Base-by-base conservation (phyloP, 2,888 invertebrate genomes). In the Dryadula phaetusa region DNA sequence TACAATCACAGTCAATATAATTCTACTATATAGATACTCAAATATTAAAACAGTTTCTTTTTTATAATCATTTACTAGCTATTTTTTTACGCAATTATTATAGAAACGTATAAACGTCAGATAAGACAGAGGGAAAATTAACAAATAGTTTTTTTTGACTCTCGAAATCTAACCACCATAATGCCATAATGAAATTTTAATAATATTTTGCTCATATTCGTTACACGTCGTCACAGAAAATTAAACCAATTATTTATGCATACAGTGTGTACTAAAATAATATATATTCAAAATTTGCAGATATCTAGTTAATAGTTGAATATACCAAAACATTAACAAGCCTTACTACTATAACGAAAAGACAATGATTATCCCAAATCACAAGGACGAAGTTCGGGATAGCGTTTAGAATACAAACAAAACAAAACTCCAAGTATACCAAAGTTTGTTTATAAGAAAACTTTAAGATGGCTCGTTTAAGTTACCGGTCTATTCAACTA, bases 401-500 rank as follows among this genome's bases (percentile, higher is more conserved):
- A 25, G 20, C 56, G 37, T 40, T 40, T 46, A 46, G 32, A 60
- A 28, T 60, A 46, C 44, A 32, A 60, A 32, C 60, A 46, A 44
- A 60, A 60, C 44, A 44, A 60, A 60, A 60, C 18, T 60, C 20
- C 20, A 46, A 60, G 32, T 46, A 46, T 44, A 60, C 40, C 60
- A 46, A 46, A 60, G 46, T 46, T 46, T 42, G 25, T 56, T 32
- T 46, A 60, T 60, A 46, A 60, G 60, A 60, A 46, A 60, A 46
- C 32, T 60, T 46, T 25, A 60, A 60, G 60, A 32, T 46, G 60
- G 44, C 60, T 42, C 32, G 60, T 60, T 44, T 60, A 60, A 60
- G 42, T 60, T 28, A 6, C 14, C 25, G 25, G 34, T 6, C 42
- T 28, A 18, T 44, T 44, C 25, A 60, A 60, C 44, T 60, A 44